Conservation (phyloP, 1,140 invertebrate genomes). For the Drosophila navojoa region DNA sequence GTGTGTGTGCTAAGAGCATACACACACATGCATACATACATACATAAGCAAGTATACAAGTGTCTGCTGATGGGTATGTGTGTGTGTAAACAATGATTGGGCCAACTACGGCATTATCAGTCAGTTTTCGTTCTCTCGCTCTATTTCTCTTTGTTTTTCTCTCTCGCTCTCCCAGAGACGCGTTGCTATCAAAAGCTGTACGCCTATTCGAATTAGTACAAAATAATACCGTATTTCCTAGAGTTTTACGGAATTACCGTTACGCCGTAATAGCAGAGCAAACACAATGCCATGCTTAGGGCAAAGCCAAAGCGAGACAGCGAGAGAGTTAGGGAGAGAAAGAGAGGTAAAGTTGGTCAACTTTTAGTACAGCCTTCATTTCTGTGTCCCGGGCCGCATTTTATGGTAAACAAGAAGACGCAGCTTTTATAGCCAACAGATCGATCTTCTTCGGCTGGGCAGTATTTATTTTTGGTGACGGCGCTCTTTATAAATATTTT, state of each 20-base stretch:
- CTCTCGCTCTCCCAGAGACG: neutral
- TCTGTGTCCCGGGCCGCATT: slow-evolving; percentile 29
- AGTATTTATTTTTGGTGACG: slow-evolving; percentile 17
- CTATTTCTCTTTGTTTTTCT: too few relatives aligned
- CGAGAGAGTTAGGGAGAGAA: neutral
- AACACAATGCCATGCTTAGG: slow-evolving; percentile 43
- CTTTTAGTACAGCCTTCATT: slow-evolving; percentile 19
- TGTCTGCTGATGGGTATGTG: neutral
- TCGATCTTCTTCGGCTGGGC: neutral
- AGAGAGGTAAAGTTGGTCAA: neutral
- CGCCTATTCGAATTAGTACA: slow-evolving; percentile 81
- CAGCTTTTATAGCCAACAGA: slow-evolving; percentile 5
- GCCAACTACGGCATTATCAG: slow-evolving; percentile 42
- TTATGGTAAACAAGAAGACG: slow-evolving; percentile 46
- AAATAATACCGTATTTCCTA: slow-evolving; percentile 82
- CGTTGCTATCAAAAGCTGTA: slow-evolving; percentile 54
- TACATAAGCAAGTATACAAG: neutral
- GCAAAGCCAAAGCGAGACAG: neutral
- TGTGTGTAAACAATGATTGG: neutral
- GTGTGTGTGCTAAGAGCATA: neutral
- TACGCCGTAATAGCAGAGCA: slow-evolving; percentile 57
- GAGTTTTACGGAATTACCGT: slow-evolving; percentile 75
- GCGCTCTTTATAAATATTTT: slow-evolving; percentile 51
- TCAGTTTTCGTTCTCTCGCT: slow-evolving; percentile 6
- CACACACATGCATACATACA: neutral